Conservation (phyloP, 2,113 vertebrate genomes). For the Cisticola juncidis region DNA sequence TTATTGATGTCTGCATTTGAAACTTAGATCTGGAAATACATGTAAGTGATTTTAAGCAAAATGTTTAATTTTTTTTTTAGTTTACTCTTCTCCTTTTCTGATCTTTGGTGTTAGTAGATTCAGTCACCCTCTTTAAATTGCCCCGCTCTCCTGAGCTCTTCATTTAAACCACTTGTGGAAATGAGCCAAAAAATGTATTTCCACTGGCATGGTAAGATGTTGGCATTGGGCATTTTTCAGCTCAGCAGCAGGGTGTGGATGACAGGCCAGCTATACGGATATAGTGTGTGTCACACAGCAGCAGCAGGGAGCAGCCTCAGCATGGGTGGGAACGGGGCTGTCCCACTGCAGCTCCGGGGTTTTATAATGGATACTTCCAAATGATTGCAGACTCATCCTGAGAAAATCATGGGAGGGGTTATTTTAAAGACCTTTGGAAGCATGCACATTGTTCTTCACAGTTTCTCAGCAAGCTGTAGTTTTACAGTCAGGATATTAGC, state of each 20-base stretch:
- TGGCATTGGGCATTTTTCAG: slow-evolving; percentile 28
- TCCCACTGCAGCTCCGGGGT: background rate
- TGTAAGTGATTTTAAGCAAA: background rate
- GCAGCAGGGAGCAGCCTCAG: background rate
- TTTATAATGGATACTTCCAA: background rate
- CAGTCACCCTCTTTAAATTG: background rate
- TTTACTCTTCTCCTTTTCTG: background rate
- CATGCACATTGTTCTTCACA: background rate
- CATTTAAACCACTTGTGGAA: background rate
- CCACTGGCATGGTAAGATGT: background rate
- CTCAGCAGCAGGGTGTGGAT: background rate
- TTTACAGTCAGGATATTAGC: background rate
- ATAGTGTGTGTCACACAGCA: background rate
- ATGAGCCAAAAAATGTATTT: slow-evolving; percentile 13
- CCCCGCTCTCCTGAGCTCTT: background rate
- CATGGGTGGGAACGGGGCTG: background rate
- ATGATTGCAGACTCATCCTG: background rate
- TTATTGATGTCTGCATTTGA: background rate
- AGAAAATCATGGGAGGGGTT: background rate
- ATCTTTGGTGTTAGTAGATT: background rate
- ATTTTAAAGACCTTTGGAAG: background rate
- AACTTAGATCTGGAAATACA: background rate
- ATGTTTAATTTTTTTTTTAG: background rate
- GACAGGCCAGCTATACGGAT: background rate
- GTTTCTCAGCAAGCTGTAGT: background rate